Base-by-base conservation (phyloP, 2,797 vertebrate species). In the Molossus molossus region DNA sequence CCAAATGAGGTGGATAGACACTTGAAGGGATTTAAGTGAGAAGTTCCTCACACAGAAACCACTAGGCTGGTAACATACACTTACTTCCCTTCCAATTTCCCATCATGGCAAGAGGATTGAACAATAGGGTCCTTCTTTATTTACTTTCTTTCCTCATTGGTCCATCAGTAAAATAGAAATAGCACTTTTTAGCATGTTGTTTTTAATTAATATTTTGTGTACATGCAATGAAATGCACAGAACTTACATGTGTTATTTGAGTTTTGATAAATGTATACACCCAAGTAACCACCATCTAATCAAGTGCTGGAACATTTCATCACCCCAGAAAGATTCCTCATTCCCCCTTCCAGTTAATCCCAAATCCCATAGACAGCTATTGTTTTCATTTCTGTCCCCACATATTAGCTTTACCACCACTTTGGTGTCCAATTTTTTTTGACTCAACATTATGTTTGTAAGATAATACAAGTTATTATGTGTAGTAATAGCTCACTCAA, bases 191-290 rank as follows among this genome's bases (percentile, higher is more conserved):
- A 65, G 27, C 27, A 70, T 84, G 40, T 67, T 50, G 18, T 75
- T 53, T 86, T 79, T 53, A 80, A 70, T 18, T 58, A 33, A 91
- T 40, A 6, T 65, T 60, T 84, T 90, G 6, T 21, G 45, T 53
- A 85, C 6, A 60, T 85, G 33, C 1, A 40, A 33, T 27, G 23
- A 95, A 94, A 79, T 45, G 18, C 29, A 93, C 10, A 96, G 60
- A 91, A 17, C 5, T 37, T 37, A 85, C 69, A 4, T 81, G 11
- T 62, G 50, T 72, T 80, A 25, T 90, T 81, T 91, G 83, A 69
- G 14, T 85, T 87, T 88, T 48, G 21, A 62, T 70, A 50, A 80
- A 55, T 45, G 53, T 62, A 33, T 77, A 65, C 33, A 64, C 14
- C 12, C 40, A 27, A 48, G 87, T 67, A 81, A 58, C 77, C 29